Conservation (phyloP, 2,113 vertebrate genomes). For the Myotis davidii region DNA sequence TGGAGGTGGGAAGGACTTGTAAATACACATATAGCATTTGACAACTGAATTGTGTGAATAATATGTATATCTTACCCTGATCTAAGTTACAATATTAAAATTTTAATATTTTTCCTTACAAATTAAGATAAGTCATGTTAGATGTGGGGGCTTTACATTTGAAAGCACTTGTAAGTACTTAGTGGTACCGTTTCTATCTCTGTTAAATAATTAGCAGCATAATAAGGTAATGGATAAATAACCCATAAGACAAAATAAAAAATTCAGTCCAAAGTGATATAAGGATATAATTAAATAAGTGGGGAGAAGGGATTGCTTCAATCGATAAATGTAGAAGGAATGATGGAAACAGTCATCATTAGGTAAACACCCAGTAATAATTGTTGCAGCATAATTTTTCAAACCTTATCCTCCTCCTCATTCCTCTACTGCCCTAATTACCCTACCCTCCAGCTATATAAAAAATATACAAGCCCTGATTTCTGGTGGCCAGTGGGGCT, state of each 20-base stretch:
- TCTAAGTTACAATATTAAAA: background rate
- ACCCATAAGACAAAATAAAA: slow-evolving; percentile 20
- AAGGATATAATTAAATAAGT: background rate
- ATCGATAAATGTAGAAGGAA: background rate
- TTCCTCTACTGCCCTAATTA: background rate
- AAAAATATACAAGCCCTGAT: background rate
- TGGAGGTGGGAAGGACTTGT: background rate
- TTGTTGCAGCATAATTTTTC: background rate
- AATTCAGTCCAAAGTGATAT: background rate
- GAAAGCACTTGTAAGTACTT: background rate
- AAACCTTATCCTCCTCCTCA: background rate
- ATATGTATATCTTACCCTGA: background rate
- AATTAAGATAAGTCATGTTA: background rate
- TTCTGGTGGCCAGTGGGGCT: background rate
- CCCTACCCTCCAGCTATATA: background rate
- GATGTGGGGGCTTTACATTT: background rate
- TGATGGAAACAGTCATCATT: background rate
- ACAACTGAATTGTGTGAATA: background rate
- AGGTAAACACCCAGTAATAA: background rate
- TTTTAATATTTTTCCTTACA: background rate
- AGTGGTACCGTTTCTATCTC: background rate
- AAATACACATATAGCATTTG: background rate
- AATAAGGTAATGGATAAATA: background rate
- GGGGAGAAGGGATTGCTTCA: background rate
- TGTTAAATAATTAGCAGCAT: slow-evolving; percentile 21